phyloP scores from a whole-genome alignment of 2,113 vertebrate species.

The Aldabrachelys gigantea region DNA sequence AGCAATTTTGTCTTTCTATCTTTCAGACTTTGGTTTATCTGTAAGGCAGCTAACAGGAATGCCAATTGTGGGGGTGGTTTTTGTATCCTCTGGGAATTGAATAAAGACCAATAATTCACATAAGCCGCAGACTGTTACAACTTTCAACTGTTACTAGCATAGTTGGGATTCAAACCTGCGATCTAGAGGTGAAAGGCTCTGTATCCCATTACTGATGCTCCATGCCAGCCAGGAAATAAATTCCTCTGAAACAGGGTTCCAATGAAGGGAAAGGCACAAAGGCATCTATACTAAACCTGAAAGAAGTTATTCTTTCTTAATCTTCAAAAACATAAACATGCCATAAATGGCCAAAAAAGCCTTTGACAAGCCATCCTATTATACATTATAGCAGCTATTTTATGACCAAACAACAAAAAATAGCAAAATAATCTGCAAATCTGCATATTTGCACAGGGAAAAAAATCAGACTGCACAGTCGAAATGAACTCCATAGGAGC shows the following conservation, averaged over 20 bases:
- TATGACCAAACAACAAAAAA: not conserved
- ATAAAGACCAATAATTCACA: not conserved
- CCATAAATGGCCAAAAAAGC: not conserved
- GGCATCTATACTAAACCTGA: not conserved
- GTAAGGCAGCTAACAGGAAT: not conserved
- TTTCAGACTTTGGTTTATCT: not conserved
- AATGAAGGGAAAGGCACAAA: not conserved
- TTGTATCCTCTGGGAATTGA: not conserved
- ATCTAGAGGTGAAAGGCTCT: not conserved
- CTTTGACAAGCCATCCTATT: not conserved
- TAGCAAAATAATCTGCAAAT: constrained; percentile 52
- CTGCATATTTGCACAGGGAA: constrained; percentile 48
- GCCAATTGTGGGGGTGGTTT: fast-evolving
- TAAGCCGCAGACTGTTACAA: not conserved
- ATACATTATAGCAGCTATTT: constrained; percentile 15
- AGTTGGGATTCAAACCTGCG: not conserved
- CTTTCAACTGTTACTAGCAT: not conserved
- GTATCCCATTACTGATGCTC: not conserved
- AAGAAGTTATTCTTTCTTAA: not conserved
- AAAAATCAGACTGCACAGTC: constrained; percentile 37
- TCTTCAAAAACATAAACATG: not conserved
- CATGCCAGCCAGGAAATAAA: not conserved
- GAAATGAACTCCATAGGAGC: constrained; percentile 49
- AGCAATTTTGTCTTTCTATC: fast-evolving
- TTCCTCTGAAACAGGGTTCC: not conserved